Evolutionary conservation across 2,888 invertebrate genomes (phyloP).

Genomic region (Frankliniella intonsa): DNA sequence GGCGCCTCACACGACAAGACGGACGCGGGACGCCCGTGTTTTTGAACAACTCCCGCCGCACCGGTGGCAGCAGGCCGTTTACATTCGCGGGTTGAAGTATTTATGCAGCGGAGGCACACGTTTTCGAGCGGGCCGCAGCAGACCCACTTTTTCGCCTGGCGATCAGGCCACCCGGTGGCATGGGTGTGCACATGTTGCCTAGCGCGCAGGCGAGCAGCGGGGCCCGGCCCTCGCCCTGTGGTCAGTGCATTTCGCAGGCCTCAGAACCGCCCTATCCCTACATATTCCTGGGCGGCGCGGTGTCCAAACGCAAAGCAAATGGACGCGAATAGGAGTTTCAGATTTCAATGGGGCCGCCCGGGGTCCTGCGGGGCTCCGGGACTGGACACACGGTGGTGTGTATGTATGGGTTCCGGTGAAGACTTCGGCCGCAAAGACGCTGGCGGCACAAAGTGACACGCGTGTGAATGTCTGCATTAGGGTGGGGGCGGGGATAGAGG

Average conservation of each 20-base stretch:
- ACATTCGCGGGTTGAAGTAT: background rate
- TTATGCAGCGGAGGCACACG: background rate
- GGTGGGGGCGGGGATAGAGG: no score
- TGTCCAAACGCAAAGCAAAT: no score
- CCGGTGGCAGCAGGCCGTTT: background rate
- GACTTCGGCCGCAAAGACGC: background rate
- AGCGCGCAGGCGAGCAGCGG: no score
- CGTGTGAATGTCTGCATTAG: slow-evolving; percentile 26
- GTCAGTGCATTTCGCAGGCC: background rate
- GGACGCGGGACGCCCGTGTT: no score
- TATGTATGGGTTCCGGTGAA: background rate
- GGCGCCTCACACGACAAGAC: no score
- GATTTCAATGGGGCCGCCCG: background rate
- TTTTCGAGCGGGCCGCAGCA: background rate
- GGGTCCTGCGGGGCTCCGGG: background rate
- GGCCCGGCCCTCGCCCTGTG: no score
- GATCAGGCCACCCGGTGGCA: no score
- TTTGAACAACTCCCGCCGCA: no score
- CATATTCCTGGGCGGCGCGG: no score
- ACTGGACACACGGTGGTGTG: background rate
- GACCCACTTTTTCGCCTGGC: no score
- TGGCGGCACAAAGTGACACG: slow-evolving; percentile 15
- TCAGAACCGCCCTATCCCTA: no score
- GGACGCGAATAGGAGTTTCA: background rate
- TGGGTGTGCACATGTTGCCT: no score